Evolutionary conservation across 2,113 vertebrate species (phyloP), one percentile per base, ranked within the genome.

Genomic region (Pan troglodytes): DNA sequence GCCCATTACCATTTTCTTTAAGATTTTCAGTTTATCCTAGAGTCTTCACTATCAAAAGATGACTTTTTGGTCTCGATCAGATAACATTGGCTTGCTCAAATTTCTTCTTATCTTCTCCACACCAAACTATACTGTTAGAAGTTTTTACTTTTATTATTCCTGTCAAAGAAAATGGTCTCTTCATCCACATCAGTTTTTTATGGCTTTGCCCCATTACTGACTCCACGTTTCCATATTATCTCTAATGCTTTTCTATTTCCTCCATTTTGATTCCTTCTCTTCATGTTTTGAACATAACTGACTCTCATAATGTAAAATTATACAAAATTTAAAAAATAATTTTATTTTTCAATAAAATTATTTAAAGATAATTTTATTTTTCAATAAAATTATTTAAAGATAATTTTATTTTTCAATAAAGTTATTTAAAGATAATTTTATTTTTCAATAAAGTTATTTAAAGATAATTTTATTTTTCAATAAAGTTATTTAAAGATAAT

Each of bases 241-340:
- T 93, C 11, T 64, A 30, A 64, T 30, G 27, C 10, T 10, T 11
- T 30, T 90, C 50, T 12, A 75, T 96, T 89, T 92, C 88, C 61
- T 88, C 35, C 45, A 18, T 50, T 94, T 92, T 90, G 72, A 78
- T 78, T 76, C 86, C 59, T 92, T 91, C 45, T 94, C 10, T 75
- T 96, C 38, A 88, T 78, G 75, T 89, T 93, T 85, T 67, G 45
- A 81, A 25, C 11, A 13, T 23, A 84, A 82, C 35, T 80, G 70
- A 82, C 22, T 93, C 13, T 78, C 13, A 17, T 45, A 86, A 83
- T 30, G 81, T 23, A 95, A 94, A 94, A 96, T 96, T 27, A 90
- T 9, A 59, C 17, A 68, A 81, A 93, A 85, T 48, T 45, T 45
- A 45, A 45, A 45, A 45, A 10, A 45, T 45, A 45, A 45, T 45